Conservation (phyloP, 2,888 invertebrate genomes). For the Branchellion lobata region DNA sequence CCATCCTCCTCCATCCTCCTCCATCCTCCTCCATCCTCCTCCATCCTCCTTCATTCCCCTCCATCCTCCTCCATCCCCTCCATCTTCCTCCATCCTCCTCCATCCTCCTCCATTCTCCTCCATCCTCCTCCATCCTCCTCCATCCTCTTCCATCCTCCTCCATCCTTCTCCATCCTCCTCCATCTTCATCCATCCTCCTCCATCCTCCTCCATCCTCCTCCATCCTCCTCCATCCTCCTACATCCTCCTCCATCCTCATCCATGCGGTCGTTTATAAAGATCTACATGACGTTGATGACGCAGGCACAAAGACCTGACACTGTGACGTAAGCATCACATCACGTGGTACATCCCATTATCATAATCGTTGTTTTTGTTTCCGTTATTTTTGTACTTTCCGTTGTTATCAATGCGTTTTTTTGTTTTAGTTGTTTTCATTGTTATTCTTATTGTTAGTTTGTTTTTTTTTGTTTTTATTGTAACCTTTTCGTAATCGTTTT, state of each 20-base stretch:
- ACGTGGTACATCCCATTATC: neutral
- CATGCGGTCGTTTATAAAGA: constrained; percentile 8
- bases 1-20: too few relatives aligned
- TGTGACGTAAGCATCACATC: neutral
- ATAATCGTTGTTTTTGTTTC: neutral
- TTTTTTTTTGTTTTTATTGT: neutral
- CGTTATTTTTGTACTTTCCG: neutral
- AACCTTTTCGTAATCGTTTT: neutral
- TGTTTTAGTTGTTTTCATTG: neutral
- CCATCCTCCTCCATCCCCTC: too few relatives aligned
- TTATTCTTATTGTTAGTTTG: neutral
- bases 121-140: too few relatives aligned
- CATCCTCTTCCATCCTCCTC: too few relatives aligned
- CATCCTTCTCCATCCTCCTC: too few relatives aligned
- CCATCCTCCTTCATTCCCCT: too few relatives aligned
- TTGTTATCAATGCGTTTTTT: neutral
- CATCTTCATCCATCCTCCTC: too few relatives aligned
- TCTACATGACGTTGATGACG: constrained; percentile 13
- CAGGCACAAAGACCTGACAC: neutral
- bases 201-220: too few relatives aligned
- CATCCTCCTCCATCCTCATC: neutral
- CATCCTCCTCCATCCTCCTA: too few relatives aligned
- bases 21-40: too few relatives aligned
- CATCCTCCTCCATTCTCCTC: too few relatives aligned
- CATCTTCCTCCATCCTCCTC: too few relatives aligned